Evolutionary conservation across 2,888 invertebrate genomes (phyloP), one percentile per base, ranked within the genome.

Genomic region (Eupithecia pulchellata): DNA sequence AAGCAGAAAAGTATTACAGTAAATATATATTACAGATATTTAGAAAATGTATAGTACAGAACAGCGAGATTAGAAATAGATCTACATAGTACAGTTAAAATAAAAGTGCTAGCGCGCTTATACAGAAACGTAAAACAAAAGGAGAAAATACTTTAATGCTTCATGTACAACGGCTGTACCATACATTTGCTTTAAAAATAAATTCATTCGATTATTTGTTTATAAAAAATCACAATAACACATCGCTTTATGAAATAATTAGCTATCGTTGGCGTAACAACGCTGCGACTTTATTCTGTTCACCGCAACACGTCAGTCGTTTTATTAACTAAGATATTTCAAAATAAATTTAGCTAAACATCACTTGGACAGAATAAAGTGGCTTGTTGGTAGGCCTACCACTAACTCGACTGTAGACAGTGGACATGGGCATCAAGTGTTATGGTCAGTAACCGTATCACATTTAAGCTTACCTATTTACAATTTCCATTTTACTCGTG

Each of bases 1-100:
- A 93, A 93, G 93, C 93, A 93, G 86, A 91, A 93, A 93, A 93
- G 93, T 92, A 93, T 92, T 91, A 90, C 84, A 89, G 69, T 71
- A 70, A 76, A 73, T 73, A 74, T 73, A 74, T 90, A 87, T 90
- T 88, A 92, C 87, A 91, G 89, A 87, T 87, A 89, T 87, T 87
- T 81, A 80, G 87, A 89, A 86, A 89, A 87, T 87, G 78, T 88
- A 88, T 84, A 84, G 76, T 88, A 90, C 90, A 89, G 84, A 89
- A 90, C 88, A 87, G 87, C 88, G 79, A 88, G 86, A 88, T 88
- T 85, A 89, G 87, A 88, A 88, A 91, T 90, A 91, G 89, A 90
- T 89, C 89, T 89, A 36, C 34, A 34, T 90, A 92, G 90, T 88
- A 87, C 86, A n/a, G n/a, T n/a, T n/a, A 77, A 86, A 91, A 89